Percentiles rank a stretch among this genome's conserved stretches.
These are phyloP conservation scores for Trachymyrmex cornetzi DNA, from an alignment of 1,140 invertebrate genomes.

Conservation along the genomic window DNA sequence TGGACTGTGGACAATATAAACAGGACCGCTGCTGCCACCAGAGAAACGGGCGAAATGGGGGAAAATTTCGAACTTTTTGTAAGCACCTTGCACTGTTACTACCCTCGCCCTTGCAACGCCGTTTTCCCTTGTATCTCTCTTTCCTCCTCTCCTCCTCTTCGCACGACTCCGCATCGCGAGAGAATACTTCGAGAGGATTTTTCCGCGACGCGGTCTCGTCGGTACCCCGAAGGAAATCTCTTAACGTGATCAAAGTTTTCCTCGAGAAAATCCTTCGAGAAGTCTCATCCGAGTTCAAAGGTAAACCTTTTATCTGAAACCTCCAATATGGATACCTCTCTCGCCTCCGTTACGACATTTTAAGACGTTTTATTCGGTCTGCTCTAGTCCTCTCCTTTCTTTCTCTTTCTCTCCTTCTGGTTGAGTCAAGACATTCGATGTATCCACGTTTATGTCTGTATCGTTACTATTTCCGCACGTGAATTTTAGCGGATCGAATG, in stretches of 20 bases:
- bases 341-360: constrained; percentile 60
- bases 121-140: background rate
- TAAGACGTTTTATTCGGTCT: constrained; percentile 54
- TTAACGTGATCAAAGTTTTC: constrained; percentile 69
- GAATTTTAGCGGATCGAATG: constrained; percentile 11
- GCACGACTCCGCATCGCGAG: constrained; percentile 24
- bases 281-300: constrained; percentile 71
- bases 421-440: background rate
- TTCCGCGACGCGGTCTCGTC: constrained; percentile 55
- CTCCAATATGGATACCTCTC: constrained; percentile 53
- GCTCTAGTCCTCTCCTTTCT: background rate
- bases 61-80: constrained; percentile 60
- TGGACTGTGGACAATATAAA: constrained; percentile 79
- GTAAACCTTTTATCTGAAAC: constrained; percentile 50
- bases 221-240: constrained; percentile 68
- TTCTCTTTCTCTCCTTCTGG: background rate
- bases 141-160: background rate
- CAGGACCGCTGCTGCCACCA: constrained; percentile 25
- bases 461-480: constrained; percentile 26
- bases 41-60: background rate
- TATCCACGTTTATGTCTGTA: constrained; percentile 39
- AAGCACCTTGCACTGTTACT: background rate
- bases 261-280: constrained; percentile 62
- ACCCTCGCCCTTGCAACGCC: background rate
- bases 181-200: constrained; percentile 68